Evolutionary conservation across 2,113 vertebrate genomes (phyloP).

Genomic region (Neodon shergylaensis): DNA sequence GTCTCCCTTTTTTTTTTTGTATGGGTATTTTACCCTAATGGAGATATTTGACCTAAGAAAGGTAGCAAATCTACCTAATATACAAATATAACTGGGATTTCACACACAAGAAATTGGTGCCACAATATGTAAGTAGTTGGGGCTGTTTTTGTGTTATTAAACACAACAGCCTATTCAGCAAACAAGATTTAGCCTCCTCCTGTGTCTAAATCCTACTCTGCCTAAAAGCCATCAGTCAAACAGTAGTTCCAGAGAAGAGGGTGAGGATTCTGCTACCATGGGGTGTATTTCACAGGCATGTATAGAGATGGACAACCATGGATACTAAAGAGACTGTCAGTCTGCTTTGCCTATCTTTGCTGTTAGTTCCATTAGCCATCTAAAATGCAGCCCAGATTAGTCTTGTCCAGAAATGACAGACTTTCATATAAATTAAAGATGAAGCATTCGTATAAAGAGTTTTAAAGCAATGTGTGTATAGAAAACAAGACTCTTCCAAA

Average conservation of each 20-base stretch:
- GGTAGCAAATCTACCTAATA: accelerated
- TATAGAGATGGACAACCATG: too few species aligned
- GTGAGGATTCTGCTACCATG: background rate
- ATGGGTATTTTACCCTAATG: background rate
- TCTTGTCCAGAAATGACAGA: background rate
- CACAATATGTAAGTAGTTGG: background rate
- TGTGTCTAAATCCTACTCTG: background rate
- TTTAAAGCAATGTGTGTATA: slow-evolving; percentile 47
- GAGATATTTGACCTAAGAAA: background rate
- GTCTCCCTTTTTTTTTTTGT: background rate
- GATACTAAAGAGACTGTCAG: too few species aligned
- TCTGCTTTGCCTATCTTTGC: background rate
- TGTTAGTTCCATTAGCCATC: background rate
- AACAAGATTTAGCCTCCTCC: background rate
- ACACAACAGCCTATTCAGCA: background rate
- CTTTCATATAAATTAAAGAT: slow-evolving; percentile 47
- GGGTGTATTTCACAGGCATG: too few species aligned
- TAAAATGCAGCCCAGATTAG: accelerated
- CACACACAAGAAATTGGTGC: background rate
- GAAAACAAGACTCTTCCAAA: background rate
- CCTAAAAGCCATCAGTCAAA: background rate
- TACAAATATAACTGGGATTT: background rate
- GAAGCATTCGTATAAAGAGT: slow-evolving; percentile 40
- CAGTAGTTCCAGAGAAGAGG: background rate
- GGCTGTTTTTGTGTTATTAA: background rate